Base-by-base conservation (phyloP, 2,888 invertebrate genomes). In the Phengaris alcon region DNA sequence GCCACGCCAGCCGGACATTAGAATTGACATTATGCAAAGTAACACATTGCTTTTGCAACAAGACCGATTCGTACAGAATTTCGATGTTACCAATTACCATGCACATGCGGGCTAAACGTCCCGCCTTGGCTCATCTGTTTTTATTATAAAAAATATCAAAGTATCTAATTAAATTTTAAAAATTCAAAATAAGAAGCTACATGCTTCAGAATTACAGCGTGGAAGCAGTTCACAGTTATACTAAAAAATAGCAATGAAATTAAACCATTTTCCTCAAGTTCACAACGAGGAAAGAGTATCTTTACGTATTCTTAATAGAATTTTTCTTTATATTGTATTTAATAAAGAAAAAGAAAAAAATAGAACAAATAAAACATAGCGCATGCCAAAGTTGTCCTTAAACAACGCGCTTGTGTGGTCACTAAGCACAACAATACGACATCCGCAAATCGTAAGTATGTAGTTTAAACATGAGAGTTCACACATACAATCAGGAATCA, bases 401-500 rank as follows among this genome's bases (percentile, higher is more conserved):
- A 48, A 12, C 10, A 70, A 51, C 6, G 6, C 4, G 9, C 7
- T 3, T 8, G 22, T 46, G 15, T 72, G 72, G 72, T 54, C 15
- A 72, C 72, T 13, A 52, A 35, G 1, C 51, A 72, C 72, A 52
- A 72, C 72, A 72, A 72, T 72, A 52, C 52, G 54, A 72, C 72
- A 72, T 72, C 72, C 72, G 72, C 72, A 72, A 70, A 70, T 51
- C 70, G 70, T 70, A 22, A 22, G 22, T 22, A 59, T 7, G 35
- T 35, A 69, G 48, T 48, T 64, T 64, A 64, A 64, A 51, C 70
- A 70, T 51, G 22, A 64, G 9, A 52, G 48, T 69, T 69, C 54
- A 70, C 52, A 70, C 52, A 52, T 54, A 52, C 72, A 70, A 35
- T 52, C 35, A 15, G 72, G 48, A 48, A 72, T 72, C 72, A 72